phyloP scores from a whole-genome alignment of 2,888 invertebrate species.

The Zaprionus lineosus region DNA sequence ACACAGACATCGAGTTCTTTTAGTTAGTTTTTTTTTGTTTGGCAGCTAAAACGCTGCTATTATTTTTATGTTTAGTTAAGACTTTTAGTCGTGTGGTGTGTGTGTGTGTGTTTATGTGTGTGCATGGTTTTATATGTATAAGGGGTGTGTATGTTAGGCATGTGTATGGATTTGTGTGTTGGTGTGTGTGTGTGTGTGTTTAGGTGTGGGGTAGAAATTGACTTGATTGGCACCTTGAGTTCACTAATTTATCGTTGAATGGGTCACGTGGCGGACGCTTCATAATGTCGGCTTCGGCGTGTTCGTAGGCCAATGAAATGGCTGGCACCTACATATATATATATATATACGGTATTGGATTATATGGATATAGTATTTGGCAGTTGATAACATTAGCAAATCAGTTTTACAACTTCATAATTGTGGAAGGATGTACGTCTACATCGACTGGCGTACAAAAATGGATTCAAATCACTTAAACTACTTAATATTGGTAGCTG shows the following conservation, averaged over 20 bases:
- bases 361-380: constrained; percentile 12
- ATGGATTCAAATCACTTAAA: no score
- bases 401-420: constrained; percentile 50
- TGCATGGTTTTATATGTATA: no score
- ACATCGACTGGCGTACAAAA: no score
- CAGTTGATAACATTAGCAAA: constrained; percentile 65
- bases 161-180: constrained; percentile 15
- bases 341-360: constrained; percentile 57
- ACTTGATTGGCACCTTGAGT: constrained; percentile 84
- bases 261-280: constrained; percentile 93
- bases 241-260: constrained; percentile 92
- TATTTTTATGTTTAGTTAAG: constrained; percentile 9
- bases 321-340: constrained; percentile 86
- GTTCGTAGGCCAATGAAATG: constrained; percentile 93
- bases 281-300: constrained; percentile 94
- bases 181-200: constrained; percentile 23
- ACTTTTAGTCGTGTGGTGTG: constrained; percentile 39
- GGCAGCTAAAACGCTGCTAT: constrained; percentile 23
- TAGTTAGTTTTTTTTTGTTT: constrained; percentile 42
- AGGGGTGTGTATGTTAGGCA: constrained; percentile 17
- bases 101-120: constrained; percentile 21
- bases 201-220: constrained; percentile 64
- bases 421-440: constrained; percentile 23
- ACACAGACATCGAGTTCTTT: constrained; percentile 58
- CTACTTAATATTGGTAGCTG: no score